A percentile compares a stretch with the other conserved stretches of the same genome.
These are phyloP conservation scores for Drosophila varians DNA, from an alignment of 1,140 invertebrate genomes.

Conservation along the genomic window DNA sequence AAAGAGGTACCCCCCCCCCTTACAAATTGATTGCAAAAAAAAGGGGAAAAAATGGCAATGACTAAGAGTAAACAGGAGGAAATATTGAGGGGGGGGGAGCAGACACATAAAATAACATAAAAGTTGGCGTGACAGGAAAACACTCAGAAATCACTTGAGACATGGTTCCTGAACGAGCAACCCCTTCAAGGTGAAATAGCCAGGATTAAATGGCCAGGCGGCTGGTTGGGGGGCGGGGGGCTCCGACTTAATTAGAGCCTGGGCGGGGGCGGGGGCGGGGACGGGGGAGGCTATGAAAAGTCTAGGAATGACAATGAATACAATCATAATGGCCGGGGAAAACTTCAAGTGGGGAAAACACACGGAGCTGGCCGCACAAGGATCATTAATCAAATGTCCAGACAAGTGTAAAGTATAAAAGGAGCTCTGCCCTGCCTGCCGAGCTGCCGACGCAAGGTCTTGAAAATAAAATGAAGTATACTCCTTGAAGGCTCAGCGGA, in stretches of 20 bases:
- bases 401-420: conserved; percentile 76
- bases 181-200: conserved; percentile 29
- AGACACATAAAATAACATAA: conserved; percentile 43
- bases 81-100: conserved; percentile 13
- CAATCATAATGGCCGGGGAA: conserved; percentile 59
- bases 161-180: conserved; percentile 28
- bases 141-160: conserved; percentile 50
- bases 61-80: conserved; percentile 34
- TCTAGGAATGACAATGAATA: conserved; percentile 62
- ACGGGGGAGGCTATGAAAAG: conserved; percentile 33
- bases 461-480: conserved; percentile 45
- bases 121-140: conserved; percentile 51
- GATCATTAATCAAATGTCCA: conserved; percentile 82
- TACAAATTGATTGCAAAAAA: conserved; percentile 24
- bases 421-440: conserved; percentile 3
- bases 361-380: conserved; percentile 53
- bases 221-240: conserved; percentile 16
- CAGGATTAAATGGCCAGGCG: conserved; percentile 31
- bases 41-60: conserved; percentile 17
- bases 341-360: conserved; percentile 41
- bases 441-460: conserved; percentile 27
- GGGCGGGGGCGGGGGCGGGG: neutral
- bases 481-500: conserved; percentile 24
- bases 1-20: neutral
- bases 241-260: conserved; percentile 45